phyloP scores from a whole-genome alignment of 2,797 vertebrate species.

The Schizothorax lantsangensis region DNA sequence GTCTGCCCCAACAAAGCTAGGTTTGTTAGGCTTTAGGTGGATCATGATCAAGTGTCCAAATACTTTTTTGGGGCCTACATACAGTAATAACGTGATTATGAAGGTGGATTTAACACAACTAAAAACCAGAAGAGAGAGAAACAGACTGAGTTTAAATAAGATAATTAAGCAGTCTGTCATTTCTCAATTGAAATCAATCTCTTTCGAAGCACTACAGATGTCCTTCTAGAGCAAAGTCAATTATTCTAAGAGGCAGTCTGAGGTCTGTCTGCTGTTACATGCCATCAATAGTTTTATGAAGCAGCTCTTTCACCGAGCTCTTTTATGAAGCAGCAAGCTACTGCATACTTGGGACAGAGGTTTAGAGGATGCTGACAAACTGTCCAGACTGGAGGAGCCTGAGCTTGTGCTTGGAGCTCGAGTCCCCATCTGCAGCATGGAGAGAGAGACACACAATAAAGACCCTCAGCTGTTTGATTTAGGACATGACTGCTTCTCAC shows the following conservation, averaged over 20 bases:
- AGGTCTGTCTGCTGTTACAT: conserved; percentile 42
- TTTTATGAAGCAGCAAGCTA: conserved; percentile 83
- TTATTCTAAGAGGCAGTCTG: conserved; percentile 1
- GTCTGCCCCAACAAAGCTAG: background rate
- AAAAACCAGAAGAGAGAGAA: background rate
- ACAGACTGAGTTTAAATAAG: background rate
- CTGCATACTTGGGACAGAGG: conserved; percentile 98
- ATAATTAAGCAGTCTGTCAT: background rate
- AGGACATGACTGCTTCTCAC: conserved; percentile 31
- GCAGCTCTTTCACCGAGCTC: conserved; percentile 47
- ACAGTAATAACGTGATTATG: background rate
- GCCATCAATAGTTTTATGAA: conserved; percentile 40
- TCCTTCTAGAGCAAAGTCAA: background rate
- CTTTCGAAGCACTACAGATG: background rate
- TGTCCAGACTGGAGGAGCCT: conserved; percentile 95
- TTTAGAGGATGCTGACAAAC: conserved; percentile 96
- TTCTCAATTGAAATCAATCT: background rate
- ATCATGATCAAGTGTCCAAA: background rate
- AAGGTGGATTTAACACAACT: background rate
- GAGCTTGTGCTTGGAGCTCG: conserved; percentile 93
- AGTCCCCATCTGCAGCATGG: conserved; percentile 99
- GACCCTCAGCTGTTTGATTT: conserved; percentile 68
- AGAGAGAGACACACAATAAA: conserved; percentile 90
- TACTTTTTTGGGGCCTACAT: background rate
- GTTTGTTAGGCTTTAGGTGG: background rate